These are phyloP conservation scores for Emydura subglobosa DNA, from an alignment of 2,113 vertebrate genomes.

Conservation along the genomic window DNA sequence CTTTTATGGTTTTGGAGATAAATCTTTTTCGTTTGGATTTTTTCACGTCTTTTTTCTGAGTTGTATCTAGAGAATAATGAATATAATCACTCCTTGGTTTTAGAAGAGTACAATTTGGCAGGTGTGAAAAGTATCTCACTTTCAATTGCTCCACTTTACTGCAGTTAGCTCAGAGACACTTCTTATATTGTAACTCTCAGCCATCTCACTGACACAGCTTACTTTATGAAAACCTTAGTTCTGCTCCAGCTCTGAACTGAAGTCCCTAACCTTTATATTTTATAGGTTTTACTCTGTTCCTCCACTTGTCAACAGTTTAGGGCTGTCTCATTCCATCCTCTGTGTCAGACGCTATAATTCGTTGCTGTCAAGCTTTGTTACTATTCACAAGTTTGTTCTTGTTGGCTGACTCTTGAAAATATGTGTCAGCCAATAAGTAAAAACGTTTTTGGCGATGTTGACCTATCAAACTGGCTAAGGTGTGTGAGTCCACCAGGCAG, in stretches of 20 bases:
- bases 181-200: neutral
- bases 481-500: neutral
- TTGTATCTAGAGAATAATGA: neutral
- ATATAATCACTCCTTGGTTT: constrained; percentile 11
- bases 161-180: neutral
- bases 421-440: neutral
- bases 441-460: neutral
- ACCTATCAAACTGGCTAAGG: neutral
- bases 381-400: neutral
- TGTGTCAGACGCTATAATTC: neutral
- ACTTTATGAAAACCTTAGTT: neutral
- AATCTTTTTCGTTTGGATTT: neutral
- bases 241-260: accelerated
- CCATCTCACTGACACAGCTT: neutral
- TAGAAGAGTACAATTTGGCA: neutral
- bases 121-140: neutral
- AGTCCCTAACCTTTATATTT: neutral
- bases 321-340: accelerated
- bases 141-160: constrained; percentile 23
- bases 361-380: neutral
- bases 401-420: neutral
- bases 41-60: neutral
- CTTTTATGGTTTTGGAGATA: neutral
- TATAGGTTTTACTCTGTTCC: neutral
- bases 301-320: accelerated